Percentiles rank a stretch among this genome's conserved stretches.
Conservation (phyloP, 2,888 invertebrate genomes). For the Merodon equestris region DNA sequence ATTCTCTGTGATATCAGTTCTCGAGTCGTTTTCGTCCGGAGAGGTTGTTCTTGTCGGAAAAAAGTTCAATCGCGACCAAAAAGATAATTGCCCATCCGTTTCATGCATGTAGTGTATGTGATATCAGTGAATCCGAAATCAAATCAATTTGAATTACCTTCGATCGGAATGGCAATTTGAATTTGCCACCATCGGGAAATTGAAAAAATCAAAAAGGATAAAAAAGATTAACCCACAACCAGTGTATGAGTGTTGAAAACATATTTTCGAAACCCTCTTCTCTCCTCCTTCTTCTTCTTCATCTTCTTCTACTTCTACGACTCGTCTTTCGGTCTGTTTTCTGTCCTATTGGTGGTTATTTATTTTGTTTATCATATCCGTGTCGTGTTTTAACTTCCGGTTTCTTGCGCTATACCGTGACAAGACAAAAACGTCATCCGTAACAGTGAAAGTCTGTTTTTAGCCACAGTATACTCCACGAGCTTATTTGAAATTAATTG, state of each 20-base stretch:
- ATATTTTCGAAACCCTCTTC: constrained; percentile 46
- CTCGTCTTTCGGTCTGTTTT: constrained; percentile 2
- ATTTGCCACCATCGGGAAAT: background rate
- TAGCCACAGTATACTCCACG: constrained; percentile 1
- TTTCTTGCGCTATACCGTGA: constrained; percentile 18
- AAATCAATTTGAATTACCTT: too few species aligned
- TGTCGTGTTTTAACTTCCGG: constrained; percentile 7
- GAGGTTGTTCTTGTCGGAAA: constrained; percentile 37
- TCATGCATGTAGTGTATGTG: constrained; percentile 13
- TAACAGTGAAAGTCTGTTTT: constrained; percentile 3
- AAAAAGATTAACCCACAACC: background rate
- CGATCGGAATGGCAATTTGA: constrained; percentile 9
- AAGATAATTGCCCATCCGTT: constrained; percentile 1
- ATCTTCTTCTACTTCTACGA: constrained; percentile 2
- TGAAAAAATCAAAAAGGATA: constrained; percentile 7
- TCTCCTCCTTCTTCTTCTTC: constrained; percentile 51
- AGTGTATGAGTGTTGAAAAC: constrained; percentile 64
- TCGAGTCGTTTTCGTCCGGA: constrained; percentile 41
- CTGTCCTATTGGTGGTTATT: too few species aligned
- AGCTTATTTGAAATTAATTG: constrained; percentile 43
- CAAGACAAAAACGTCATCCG: constrained; percentile 9
- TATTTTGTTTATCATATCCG: constrained; percentile 6
- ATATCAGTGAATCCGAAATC: constrained; percentile 32
- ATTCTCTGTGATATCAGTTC: constrained; percentile 49
- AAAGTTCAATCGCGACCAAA: constrained; percentile 4